Base-by-base conservation (phyloP, 2,888 invertebrate genomes). In the Coleophora deauratella region DNA sequence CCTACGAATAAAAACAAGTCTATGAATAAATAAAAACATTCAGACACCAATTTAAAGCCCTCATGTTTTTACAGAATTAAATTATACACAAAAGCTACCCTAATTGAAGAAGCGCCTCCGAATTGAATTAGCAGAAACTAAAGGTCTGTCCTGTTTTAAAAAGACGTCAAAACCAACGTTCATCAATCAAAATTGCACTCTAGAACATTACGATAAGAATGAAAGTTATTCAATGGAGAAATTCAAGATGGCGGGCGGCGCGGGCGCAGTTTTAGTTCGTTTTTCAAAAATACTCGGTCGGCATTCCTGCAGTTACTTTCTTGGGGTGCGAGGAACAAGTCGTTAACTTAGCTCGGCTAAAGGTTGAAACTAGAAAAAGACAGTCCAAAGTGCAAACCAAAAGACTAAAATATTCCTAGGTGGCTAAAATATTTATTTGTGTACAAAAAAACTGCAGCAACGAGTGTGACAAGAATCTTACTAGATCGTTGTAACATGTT, bases 211-310 rank as follows among this genome's bases (percentile, higher is more conserved):
- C 32, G 27, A 37, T 39, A 51, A 50, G 45, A 51, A 49, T 49
- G 39, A 46, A 51, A 50, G 42, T 54, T 44, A 36, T 41, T 43
- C 27, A 34, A 50, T 46, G 41, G 45, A 44, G 44, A 44, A 51
- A 57, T 59, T 41, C 68, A 77, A 77, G 55, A 78, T 78, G 78
- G 77, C 75, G 57, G 57, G 46, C 57, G 52, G 54, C 58, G 50
- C 66, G 38, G 51, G 64, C 68, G 71, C 68, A 61, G 56, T 70
- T 70, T 72, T 72, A 52, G 57, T 73, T 71, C 62, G 60, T 72
- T 78, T 79, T 78, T 71, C 63, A 66, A 67, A 69, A 78, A 74
- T 69, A 68, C 59, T 60, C 31, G 4, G 31, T 31, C 31, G 31
- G 31, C 31, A 31, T 8, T 31, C 31, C n/a, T 21, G 21, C 69